phyloP scores from a whole-genome alignment of 2,113 vertebrate genomes.

The Myocastor coypus region DNA sequence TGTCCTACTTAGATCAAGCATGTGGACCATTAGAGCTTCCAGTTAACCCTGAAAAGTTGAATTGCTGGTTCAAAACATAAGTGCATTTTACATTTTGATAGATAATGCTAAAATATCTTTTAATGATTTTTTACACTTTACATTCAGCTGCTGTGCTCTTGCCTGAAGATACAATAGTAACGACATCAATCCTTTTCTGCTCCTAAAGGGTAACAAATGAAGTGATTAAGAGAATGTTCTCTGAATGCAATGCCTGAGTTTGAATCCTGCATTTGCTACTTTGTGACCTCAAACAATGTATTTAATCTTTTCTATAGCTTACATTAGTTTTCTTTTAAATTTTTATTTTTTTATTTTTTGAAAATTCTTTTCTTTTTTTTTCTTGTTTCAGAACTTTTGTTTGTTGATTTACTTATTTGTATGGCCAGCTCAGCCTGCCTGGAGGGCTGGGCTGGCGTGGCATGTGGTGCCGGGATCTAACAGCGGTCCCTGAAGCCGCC shows the following conservation, averaged over 20 bases:
- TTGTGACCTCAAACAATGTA: neutral
- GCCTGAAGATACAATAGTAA: neutral
- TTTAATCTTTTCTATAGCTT: neutral
- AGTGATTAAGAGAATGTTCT: slow-evolving; percentile 26
- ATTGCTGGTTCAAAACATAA: slow-evolving; percentile 15
- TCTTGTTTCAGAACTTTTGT: too few species aligned
- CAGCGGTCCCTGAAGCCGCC: too few species aligned
- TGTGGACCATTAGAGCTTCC: neutral
- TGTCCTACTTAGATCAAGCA: neutral
- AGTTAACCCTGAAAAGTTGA: slow-evolving; percentile 17
- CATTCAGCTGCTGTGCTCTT: neutral
- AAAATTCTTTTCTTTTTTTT: too few species aligned
- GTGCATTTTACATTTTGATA: slow-evolving; percentile 30
- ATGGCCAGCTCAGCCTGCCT: too few species aligned
- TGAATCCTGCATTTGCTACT: neutral
- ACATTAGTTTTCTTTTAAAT: neutral
- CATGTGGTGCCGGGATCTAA: too few species aligned
- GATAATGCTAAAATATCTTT: slow-evolving; percentile 34
- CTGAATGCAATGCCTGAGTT: neutral
- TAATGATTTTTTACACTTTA: slow-evolving; percentile 13
- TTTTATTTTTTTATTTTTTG: too few species aligned
- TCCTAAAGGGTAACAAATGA: slow-evolving; percentile 35
- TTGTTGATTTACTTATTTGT: too few species aligned
- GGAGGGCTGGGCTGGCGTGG: too few species aligned
- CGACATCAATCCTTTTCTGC: neutral